Evolutionary conservation across 2,113 vertebrate species (phyloP).

Genomic region (Sturnus vulgaris): DNA sequence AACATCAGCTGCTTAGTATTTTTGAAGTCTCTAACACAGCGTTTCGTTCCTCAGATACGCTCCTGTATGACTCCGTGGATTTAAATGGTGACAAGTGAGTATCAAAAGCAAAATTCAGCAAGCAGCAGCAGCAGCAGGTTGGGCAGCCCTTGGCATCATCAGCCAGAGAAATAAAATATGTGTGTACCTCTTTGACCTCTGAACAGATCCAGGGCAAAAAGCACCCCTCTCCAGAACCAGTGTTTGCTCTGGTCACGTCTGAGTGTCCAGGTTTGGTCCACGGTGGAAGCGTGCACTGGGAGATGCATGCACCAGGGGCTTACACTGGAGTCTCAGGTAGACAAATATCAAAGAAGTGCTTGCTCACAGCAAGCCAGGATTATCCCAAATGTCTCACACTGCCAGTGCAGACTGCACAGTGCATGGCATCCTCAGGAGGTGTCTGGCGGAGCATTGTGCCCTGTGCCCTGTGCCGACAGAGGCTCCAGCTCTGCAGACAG

Average conservation of each 20-base stretch:
- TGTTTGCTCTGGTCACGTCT: background rate
- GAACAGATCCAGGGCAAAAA: background rate
- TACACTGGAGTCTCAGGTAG: background rate
- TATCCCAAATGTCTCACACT: background rate
- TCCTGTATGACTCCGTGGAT: background rate
- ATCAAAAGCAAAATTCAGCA: background rate
- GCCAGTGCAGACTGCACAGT: background rate
- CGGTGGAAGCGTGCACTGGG: background rate
- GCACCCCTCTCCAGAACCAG: fast-evolving
- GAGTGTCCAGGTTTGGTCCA: fast-evolving
- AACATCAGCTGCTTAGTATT: background rate
- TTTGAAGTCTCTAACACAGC: background rate
- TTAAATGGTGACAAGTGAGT: background rate
- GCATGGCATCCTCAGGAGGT: fast-evolving
- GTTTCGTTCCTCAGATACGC: background rate
- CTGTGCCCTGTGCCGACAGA: background rate
- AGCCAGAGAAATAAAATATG: background rate
- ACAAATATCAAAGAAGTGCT: background rate
- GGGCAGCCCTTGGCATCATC: background rate
- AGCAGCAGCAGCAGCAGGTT: background rate
- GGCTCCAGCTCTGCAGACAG: background rate
- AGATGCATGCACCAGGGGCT: fast-evolving
- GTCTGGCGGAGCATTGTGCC: fast-evolving
- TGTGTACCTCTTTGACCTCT: fast-evolving
- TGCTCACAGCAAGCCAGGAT: background rate